Percentiles rank a stretch among this genome's conserved stretches.
phyloP scores from a whole-genome alignment of 2,888 invertebrate species.

The Coremacera marginata region DNA sequence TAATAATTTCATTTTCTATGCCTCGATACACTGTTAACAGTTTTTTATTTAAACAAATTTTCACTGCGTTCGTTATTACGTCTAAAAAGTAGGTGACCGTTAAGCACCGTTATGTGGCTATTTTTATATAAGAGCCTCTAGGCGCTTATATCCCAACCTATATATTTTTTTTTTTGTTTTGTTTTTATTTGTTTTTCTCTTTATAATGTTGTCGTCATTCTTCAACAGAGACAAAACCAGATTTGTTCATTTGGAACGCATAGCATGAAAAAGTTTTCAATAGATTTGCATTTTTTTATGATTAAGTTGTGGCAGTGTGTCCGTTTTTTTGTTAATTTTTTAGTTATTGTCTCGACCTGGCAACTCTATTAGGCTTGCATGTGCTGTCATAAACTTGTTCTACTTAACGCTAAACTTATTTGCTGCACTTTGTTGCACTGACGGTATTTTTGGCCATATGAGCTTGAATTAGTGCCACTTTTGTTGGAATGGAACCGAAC shows the following conservation, averaged over 20 bases:
- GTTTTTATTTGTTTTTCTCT: too few relatives aligned
- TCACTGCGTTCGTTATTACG: not conserved
- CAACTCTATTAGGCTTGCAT: too few relatives aligned
- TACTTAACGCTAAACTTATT: too few relatives aligned
- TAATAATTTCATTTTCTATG: slow-evolving; percentile 5
- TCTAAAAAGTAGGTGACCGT: slow-evolving; percentile 59
- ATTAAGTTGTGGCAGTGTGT: too few relatives aligned
- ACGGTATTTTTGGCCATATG: too few relatives aligned
- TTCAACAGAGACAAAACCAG: not conserved
- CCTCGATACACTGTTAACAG: not conserved
- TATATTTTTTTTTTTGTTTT: not conserved
- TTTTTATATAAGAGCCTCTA: not conserved
- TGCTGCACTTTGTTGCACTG: too few relatives aligned
- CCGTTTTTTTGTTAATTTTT: not conserved
- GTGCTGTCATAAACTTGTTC: too few relatives aligned
- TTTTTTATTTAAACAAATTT: not conserved
- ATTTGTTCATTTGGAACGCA: not conserved
- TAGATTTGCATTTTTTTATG: not conserved
- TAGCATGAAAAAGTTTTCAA: not conserved
- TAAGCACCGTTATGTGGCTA: slow-evolving; percentile 53
- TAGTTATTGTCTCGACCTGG: too few relatives aligned
- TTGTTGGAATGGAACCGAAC: too few relatives aligned
- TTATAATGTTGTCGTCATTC: not conserved
- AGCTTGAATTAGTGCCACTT: too few relatives aligned
- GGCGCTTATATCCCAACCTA: not conserved